Base-by-base conservation (phyloP, 2,888 invertebrate species). In the Brachypalpus laphriformis region DNA sequence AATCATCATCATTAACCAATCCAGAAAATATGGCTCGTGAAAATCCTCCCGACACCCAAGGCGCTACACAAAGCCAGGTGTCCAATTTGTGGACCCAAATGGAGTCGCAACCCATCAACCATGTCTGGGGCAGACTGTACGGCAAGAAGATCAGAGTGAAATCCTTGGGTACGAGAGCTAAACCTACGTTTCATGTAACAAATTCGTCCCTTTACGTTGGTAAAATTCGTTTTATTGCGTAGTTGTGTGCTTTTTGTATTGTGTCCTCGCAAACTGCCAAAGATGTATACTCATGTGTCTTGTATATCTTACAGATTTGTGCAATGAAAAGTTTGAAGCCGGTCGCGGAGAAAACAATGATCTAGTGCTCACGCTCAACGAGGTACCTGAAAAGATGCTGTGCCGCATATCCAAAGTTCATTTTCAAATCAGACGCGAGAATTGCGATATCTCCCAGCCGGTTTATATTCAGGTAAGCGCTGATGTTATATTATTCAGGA, bases 361-460 rank as follows among this genome's bases (percentile, higher is more conserved):
- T 87, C 89, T 93, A 63, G 87, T 88, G 66, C 87, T 93, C 2
- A 91, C 90, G 0, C 86, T 87, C 0, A 89, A 89, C 3, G 90
- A 91, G 77, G 82, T 93, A 37, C 89, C 89, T 3, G 74, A 90
- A 28, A 90, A 91, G 51, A 89, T 91, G 28, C 87, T 93, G 3
- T 89, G 88, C 8, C 91, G 92, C 2, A 92, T 94, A 42, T 94
- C 94, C 45, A 94, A 93, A 88, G 87, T 91, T 0, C 94, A 94
- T 87, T 93, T 94, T 87, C 89, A 89, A 31, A 93, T 94, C 22
- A 90, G 87, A 6, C 90, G 92, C 42, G 91, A 90, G 83, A 91
- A 91, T 37, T 88, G 90, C 45, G 90, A 91, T 78, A 87, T 90
- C 3, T 89, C 89, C 2, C 91, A 90, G 87, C 92, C 90, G 3